Evolutionary conservation across 1,140 invertebrate genomes (phyloP).

Genomic region (Drosophila paulistorum): DNA sequence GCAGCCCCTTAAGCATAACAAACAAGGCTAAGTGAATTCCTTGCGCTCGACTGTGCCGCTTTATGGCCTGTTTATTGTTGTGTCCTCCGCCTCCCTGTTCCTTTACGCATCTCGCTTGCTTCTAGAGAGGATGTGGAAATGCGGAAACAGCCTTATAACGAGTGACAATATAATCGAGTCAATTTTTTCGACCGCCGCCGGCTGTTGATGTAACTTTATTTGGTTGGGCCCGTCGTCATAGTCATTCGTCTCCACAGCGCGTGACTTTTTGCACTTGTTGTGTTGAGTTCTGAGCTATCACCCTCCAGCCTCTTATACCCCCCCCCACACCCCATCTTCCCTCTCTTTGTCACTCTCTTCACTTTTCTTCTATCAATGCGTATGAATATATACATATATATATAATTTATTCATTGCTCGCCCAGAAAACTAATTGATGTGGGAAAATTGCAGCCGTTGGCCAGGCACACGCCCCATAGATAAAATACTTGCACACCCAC

Average conservation of each 20-base stretch:
- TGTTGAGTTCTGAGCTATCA: slow-evolving; percentile 34
- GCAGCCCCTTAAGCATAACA: slow-evolving; percentile 83
- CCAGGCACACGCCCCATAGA: slow-evolving; percentile 45
- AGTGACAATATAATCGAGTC: slow-evolving; percentile 80
- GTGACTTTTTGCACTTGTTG: slow-evolving; percentile 82
- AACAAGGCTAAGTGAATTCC: slow-evolving; percentile 82
- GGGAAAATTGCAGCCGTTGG: slow-evolving; percentile 71
- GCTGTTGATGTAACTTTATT: slow-evolving; percentile 77
- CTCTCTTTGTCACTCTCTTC: neutral
- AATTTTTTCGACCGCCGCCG: slow-evolving; percentile 69
- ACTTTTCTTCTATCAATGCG: neutral
- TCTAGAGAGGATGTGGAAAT: neutral
- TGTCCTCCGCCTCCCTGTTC: slow-evolving; percentile 30
- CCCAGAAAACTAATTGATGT: slow-evolving; percentile 76
- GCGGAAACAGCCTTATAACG: neutral
- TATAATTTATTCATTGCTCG: slow-evolving; percentile 82
- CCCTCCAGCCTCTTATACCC: neutral
- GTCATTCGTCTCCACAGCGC: slow-evolving; percentile 49
- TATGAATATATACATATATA: neutral
- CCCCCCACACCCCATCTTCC: neutral
- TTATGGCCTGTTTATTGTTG: slow-evolving; percentile 80
- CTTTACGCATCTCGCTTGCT: neutral
- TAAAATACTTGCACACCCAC: slow-evolving; percentile 7
- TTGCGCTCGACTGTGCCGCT: slow-evolving; percentile 78
- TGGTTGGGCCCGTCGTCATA: slow-evolving; percentile 25